phyloP scores from a whole-genome alignment of 2,797 vertebrate species.

The Dicrostonyx torquatus region DNA sequence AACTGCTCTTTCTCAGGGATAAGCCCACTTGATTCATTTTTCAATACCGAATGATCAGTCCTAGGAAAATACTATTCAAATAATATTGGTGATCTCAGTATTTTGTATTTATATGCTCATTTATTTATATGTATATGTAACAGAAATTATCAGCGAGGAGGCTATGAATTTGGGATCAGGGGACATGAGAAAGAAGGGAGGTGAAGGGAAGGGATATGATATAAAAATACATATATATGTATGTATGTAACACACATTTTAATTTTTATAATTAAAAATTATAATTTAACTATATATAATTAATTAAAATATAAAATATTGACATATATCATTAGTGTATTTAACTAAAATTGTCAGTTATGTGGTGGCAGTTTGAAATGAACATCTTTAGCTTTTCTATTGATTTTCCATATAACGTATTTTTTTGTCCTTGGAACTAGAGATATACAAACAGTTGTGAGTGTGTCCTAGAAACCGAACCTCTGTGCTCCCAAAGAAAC shows the following conservation, averaged over 20 bases:
- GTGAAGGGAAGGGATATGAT: not conserved
- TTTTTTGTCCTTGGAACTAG: not conserved
- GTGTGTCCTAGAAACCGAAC: not conserved
- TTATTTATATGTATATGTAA: not conserved
- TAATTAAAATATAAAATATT: not conserved
- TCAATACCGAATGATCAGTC: not conserved
- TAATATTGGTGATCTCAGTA: not conserved
- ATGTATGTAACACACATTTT: not conserved
- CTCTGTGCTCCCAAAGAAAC: not conserved
- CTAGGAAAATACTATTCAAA: not conserved
- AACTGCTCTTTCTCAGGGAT: not conserved
- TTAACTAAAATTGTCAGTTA: not conserved
- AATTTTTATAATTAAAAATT: not conserved
- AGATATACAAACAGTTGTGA: not conserved
- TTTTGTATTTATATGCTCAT: not conserved
- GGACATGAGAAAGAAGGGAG: not conserved
- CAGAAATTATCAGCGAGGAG: not conserved
- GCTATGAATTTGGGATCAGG: not conserved
- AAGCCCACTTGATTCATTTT: not conserved
- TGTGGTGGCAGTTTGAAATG: fast-evolving
- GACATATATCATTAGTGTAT: not conserved
- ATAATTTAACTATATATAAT: not conserved
- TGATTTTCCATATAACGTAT: not conserved
- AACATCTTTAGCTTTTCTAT: not conserved
- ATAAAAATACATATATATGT: not conserved